These are phyloP conservation scores for Liopterus haemorrhoidalis DNA, from an alignment of 2,888 invertebrate species.

Conservation along the genomic window DNA sequence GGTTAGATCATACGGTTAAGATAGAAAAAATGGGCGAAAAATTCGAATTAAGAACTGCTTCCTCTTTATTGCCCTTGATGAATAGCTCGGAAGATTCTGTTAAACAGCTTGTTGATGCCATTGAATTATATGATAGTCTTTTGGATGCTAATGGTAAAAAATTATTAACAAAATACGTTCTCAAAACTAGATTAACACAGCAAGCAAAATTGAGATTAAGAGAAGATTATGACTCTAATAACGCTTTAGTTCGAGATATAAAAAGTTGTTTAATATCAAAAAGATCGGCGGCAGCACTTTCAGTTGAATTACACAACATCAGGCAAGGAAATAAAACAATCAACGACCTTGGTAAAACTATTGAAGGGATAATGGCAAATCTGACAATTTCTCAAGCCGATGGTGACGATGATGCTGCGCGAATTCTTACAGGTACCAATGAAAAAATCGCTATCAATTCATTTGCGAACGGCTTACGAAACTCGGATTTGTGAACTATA, in stretches of 20 bases:
- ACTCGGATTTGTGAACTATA: conserved; percentile 22
- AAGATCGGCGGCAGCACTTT: conserved; percentile 22
- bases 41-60: conserved; percentile 29
- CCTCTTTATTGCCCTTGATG: conserved; percentile 25
- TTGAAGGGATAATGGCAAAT: conserved; percentile 25
- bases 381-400: conserved; percentile 27
- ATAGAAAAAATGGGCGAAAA: conserved; percentile 20
- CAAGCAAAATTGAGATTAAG: conserved; percentile 25
- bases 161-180: conserved; percentile 26
- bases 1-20: neutral
- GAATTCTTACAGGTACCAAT: conserved; percentile 22
- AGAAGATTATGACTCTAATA: conserved; percentile 13
- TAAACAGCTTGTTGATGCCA: conserved; percentile 31
- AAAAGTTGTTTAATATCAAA: conserved; percentile 24
- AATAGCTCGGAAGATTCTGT: conserved; percentile 25
- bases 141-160: conserved; percentile 26
- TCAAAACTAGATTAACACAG: conserved; percentile 24
- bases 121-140: conserved; percentile 30
- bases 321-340: conserved; percentile 23
- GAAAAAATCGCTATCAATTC: conserved; percentile 29
- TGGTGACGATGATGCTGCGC: conserved; percentile 12
- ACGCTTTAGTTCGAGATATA: conserved; percentile 23
- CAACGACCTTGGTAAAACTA: conserved; percentile 22
- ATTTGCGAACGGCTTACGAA: conserved; percentile 27
- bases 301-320: conserved; percentile 18